Evolutionary conservation across 2,113 vertebrate species (phyloP).

Genomic region (Sebastes fasciatus): DNA sequence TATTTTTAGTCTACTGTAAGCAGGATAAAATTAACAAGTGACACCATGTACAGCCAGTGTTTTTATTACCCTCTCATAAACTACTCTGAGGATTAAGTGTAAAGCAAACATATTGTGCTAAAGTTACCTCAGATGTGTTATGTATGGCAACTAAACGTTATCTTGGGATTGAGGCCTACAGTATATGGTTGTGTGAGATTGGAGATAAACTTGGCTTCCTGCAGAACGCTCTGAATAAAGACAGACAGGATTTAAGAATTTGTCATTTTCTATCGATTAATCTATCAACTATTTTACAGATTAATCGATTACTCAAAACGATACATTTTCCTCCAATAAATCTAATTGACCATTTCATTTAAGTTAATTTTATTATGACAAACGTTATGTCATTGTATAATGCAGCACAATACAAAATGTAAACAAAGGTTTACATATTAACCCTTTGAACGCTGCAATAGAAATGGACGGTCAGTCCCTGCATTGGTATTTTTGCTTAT

Average conservation of each 20-base stretch:
- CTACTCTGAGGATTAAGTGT: background rate
- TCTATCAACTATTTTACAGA: too few species aligned
- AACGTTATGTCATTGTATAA: too few species aligned
- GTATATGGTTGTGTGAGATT: slow-evolving; percentile 10
- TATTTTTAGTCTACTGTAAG: slow-evolving; percentile 30
- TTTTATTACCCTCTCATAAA: slow-evolving; percentile 18
- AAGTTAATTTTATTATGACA: too few species aligned
- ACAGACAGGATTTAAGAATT: slow-evolving; percentile 8
- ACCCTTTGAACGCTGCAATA: too few species aligned
- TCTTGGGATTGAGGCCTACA: slow-evolving; percentile 4
- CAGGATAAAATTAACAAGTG: slow-evolving; percentile 8
- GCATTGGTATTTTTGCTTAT: too few species aligned
- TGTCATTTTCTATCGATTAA: too few species aligned
- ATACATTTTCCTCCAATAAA: too few species aligned
- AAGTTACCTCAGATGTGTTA: slow-evolving; percentile 9
- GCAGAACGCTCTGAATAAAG: slow-evolving; percentile 19
- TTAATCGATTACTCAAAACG: too few species aligned
- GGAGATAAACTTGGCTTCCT: slow-evolving; percentile 8
- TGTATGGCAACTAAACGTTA: slow-evolving; percentile 1
- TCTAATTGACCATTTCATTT: too few species aligned
- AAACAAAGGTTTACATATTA: too few species aligned
- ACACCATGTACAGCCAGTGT: background rate
- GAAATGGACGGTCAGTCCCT: too few species aligned
- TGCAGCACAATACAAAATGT: too few species aligned
- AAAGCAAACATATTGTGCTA: slow-evolving; percentile 21